Base-by-base conservation (phyloP, 2,888 invertebrate species). In the Diadegma fenestrale region DNA sequence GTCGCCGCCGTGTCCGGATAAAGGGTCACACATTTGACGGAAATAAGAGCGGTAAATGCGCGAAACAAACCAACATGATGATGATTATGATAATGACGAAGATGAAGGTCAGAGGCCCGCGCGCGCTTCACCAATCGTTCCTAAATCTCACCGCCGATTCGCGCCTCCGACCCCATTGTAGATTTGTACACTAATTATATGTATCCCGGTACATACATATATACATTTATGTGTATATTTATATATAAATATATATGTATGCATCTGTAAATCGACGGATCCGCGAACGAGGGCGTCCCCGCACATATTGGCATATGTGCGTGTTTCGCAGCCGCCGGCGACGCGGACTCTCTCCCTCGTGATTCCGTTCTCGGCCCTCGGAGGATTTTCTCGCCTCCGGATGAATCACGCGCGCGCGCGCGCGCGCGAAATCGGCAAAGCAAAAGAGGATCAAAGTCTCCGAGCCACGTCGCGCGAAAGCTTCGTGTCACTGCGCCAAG, bases 101-200 rank as follows among this genome's bases (percentile, higher is more conserved):
- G 68, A 43, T 41, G 64, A 63, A 66, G 30, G 58, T 58, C 58
- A 71, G 45, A 54, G 45, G 54, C 45, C 8, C 37, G 80, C 51
- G 79, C 51, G 73, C 45, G 51, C 43, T 51, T 54, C 77, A 22
- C 51, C 69, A 72, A 78, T 72, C 86, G 77, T 85, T 87, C 85
- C 84, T 81, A 85, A 82, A 83, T 75, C 83, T 85, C 87, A 77
- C 73, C 68, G 80, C 79, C 68, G 43, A 64, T n/a, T 72, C 80
- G 72, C 66, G 48, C 43, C 43, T 71, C 69, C 73, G 76, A 26
- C 26, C 14, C 14, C 26, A 26, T 69, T 88, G 88, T 87, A 88
- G 82, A 88, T 87, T 88, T 87, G 87, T 88, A 87, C 76, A 87
- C 84, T 83, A 86, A 81, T 80, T 85, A 72, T 58, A 82, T 87